phyloP scores from a whole-genome alignment of 2,113 vertebrate genomes.

The Calyptomena viridis region DNA sequence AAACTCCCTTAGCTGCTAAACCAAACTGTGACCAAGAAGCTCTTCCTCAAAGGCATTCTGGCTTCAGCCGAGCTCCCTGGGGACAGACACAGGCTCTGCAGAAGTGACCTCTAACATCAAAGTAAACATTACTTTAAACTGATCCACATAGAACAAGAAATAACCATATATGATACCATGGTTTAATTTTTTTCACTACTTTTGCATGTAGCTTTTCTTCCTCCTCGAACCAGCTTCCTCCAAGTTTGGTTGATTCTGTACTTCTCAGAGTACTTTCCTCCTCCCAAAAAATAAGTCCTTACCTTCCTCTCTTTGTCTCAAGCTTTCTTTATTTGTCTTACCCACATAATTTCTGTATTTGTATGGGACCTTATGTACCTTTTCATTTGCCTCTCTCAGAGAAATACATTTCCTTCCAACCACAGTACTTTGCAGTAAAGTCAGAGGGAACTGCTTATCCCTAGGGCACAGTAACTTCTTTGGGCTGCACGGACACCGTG shows the following conservation, averaged over 20 bases:
- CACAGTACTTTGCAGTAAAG: background rate
- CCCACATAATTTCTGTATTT: background rate
- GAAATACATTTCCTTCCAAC: background rate
- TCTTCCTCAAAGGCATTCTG: background rate
- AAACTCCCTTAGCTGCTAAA: background rate
- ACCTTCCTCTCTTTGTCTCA: background rate
- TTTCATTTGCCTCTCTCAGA: background rate
- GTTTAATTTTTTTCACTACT: background rate
- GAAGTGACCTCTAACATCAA: background rate
- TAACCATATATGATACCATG: background rate
- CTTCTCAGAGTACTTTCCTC: background rate
- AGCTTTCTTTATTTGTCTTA: background rate
- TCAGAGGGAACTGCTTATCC: background rate
- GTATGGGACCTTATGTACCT: background rate
- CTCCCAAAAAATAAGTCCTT: background rate
- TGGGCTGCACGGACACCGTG: background rate
- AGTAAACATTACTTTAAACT: background rate
- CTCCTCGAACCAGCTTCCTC: background rate
- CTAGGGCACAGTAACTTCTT: background rate
- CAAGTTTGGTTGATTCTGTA: background rate
- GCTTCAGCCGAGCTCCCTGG: background rate
- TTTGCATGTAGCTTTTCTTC: background rate
- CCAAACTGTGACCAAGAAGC: background rate
- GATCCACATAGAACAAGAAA: background rate
- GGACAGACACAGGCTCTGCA: background rate